Conservation (phyloP, 2,797 vertebrate genomes). For the Chiloscyllium punctatum region DNA sequence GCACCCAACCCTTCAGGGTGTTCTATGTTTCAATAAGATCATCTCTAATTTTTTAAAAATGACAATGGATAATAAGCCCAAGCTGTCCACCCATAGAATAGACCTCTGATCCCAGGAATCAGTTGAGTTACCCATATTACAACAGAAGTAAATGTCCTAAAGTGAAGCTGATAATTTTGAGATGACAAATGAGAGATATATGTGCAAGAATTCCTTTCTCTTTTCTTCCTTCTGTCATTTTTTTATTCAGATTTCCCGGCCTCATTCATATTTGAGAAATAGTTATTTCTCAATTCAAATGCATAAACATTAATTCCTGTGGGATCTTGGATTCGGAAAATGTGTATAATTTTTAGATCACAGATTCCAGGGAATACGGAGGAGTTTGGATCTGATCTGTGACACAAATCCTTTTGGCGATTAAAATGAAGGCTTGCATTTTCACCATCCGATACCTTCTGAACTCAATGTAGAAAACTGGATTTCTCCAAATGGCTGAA, state of each 20-base stretch:
- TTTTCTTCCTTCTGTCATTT: not conserved
- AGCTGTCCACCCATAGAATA: no score
- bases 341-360: not conserved
- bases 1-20: no score
- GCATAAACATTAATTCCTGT: not conserved
- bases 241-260: not conserved
- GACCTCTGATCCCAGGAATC: no score
- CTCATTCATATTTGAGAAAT: not conserved
- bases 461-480: not conserved
- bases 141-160: not conserved
- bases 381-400: not conserved
- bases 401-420: not conserved
- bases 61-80: no score
- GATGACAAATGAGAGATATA: not conserved
- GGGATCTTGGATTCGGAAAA: no score
- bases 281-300: not conserved
- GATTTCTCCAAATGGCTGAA: not conserved
- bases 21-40: no score
- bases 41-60: no score
- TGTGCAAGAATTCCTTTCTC: not conserved
- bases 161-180: not conserved
- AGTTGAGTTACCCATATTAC: not conserved
- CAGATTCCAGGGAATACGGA: not conserved
- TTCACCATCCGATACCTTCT: not conserved
- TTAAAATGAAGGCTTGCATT: not conserved